These are phyloP conservation scores for Actinostola sp. DNA, from an alignment of 92 coral and sea anemone genomes.

Conservation along the genomic window DNA sequence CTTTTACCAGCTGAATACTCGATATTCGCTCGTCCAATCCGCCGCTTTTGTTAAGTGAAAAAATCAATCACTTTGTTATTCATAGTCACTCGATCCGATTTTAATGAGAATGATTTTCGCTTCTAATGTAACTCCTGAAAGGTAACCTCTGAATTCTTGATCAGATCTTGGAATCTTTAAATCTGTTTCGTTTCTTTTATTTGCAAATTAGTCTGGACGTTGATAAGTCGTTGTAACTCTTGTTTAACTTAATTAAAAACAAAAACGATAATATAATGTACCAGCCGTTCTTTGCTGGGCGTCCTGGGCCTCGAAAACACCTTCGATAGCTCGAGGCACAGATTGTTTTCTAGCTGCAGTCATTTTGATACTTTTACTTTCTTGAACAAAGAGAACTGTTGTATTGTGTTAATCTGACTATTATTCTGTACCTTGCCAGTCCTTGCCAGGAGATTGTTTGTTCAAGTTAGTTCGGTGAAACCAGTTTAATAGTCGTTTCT, in stretches of 20 bases:
- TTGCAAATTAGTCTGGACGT: slow-evolving; percentile 1
- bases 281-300: background rate
- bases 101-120: background rate
- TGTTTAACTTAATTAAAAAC: background rate
- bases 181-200: no score
- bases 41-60: background rate
- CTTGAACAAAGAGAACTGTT: background rate
- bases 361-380: background rate
- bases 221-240: background rate
- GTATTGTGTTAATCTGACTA: background rate
- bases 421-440: background rate
- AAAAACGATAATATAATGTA: background rate
- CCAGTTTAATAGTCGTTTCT: background rate
- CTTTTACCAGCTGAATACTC: background rate
- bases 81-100: background rate
- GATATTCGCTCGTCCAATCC: background rate
- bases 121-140: background rate
- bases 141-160: background rate
- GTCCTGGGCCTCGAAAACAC: background rate
- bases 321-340: no score
- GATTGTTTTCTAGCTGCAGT: no score
- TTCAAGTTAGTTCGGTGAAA: background rate
- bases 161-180: no score
- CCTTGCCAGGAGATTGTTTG: background rate
- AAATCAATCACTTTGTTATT: background rate